Evolutionary conservation across 2,113 vertebrate genomes (phyloP).

Genomic region (Anarrhichthys ocellatus): DNA sequence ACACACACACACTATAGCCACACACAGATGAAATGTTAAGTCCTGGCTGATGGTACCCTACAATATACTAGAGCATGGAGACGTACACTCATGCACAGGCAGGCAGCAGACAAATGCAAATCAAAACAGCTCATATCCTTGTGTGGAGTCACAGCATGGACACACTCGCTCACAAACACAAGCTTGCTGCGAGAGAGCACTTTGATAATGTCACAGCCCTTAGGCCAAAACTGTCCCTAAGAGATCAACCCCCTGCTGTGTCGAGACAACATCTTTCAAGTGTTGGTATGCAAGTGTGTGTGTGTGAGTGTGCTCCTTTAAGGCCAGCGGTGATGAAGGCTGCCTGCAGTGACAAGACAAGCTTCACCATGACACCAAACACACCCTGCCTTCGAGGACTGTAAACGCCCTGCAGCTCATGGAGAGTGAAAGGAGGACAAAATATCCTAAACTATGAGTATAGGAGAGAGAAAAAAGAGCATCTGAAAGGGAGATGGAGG

Average conservation of each 20-base stretch:
- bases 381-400: slow-evolving; percentile 46
- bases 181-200: slow-evolving; percentile 28
- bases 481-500: slow-evolving; percentile 17
- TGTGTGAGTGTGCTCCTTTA: slow-evolving; percentile 23
- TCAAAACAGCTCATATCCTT: slow-evolving; percentile 15
- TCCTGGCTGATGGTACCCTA: neutral
- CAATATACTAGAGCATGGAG: slow-evolving; percentile 9
- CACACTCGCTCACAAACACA: slow-evolving; percentile 17
- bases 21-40: slow-evolving; percentile 29
- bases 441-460: slow-evolving; percentile 21
- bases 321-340: slow-evolving; percentile 47
- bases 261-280: slow-evolving; percentile 45
- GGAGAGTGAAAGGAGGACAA: slow-evolving; percentile 38
- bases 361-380: slow-evolving; percentile 61
- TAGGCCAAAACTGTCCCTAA: slow-evolving; percentile 49
- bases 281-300: neutral
- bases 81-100: neutral
- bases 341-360: slow-evolving; percentile 62
- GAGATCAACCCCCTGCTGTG: slow-evolving; percentile 40
- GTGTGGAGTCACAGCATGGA: slow-evolving; percentile 3
- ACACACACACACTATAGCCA: slow-evolving; percentile 28
- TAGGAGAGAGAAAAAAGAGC: slow-evolving; percentile 6
- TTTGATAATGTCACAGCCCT: slow-evolving; percentile 66
- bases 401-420: slow-evolving; percentile 42
- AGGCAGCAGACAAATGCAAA: slow-evolving; percentile 25